A percentile compares a stretch with the other conserved stretches of the same genome.
These are phyloP conservation scores for Drosophila ananassae DNA, from an alignment of 1,140 invertebrate genomes.

Conservation along the genomic window DNA sequence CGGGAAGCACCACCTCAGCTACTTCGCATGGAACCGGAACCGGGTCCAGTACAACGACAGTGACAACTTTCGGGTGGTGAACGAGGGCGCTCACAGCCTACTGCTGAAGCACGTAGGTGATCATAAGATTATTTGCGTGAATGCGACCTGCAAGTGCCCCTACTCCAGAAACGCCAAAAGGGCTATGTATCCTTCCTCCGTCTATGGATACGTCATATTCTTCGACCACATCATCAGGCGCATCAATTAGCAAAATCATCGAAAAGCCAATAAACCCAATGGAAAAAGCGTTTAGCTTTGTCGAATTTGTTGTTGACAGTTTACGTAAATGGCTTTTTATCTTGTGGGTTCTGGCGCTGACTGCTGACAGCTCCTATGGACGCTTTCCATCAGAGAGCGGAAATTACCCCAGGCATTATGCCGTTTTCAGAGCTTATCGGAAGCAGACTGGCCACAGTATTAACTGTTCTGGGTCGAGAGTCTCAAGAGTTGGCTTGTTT, in stretches of 20 bases:
- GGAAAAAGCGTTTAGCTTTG: constrained; percentile 6
- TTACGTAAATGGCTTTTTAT: constrained; percentile 78
- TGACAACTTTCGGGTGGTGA: constrained; percentile 35
- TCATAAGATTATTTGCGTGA: constrained; percentile 57
- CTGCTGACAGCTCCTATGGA: constrained; percentile 71
- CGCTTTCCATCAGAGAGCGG: constrained; percentile 39
- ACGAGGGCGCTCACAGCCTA: constrained; percentile 45
- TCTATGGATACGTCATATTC: constrained; percentile 58
- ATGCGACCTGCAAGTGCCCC: constrained; percentile 21
- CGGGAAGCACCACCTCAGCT: constrained; percentile 32
- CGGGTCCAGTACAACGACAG: constrained; percentile 28
- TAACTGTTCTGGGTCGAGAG: constrained; percentile 24
- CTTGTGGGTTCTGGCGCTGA: constrained; percentile 50
- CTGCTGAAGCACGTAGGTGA: constrained; percentile 48
- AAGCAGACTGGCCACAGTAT: constrained; percentile 22
- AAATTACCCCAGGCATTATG: constrained; percentile 62
- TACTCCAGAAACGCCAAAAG: constrained; percentile 15
- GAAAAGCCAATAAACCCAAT: constrained; percentile 20
- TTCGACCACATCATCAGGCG: constrained; percentile 53
- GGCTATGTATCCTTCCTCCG: constrained; percentile 32
- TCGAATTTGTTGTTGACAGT: constrained; percentile 71
- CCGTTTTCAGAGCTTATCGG: constrained; percentile 43
- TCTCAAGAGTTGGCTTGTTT: constrained; percentile 26
- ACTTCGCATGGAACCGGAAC: constrained; percentile 46
- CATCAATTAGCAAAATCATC: constrained; percentile 46